phyloP scores from a whole-genome alignment of 1,140 invertebrate species.

The Pseudoatta argentina region DNA sequence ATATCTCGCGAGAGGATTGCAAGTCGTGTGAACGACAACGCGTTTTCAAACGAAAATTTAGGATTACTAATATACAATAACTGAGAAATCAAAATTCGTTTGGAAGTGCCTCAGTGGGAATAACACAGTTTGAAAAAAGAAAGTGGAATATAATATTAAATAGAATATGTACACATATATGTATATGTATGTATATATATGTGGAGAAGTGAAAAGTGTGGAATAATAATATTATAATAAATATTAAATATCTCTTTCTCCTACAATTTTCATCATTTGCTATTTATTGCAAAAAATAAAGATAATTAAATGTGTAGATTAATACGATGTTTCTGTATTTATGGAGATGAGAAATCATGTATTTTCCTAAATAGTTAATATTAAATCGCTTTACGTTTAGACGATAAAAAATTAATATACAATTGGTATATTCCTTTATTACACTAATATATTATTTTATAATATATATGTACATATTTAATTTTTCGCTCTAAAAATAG shows the following conservation, averaged over 20 bases:
- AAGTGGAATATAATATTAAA: slow-evolving; percentile 20
- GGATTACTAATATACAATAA: background rate
- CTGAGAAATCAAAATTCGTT: slow-evolving; percentile 10
- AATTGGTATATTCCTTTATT: no score
- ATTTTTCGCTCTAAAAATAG: no score
- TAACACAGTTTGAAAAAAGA: background rate
- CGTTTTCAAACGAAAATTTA: slow-evolving; percentile 8
- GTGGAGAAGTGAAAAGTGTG: background rate
- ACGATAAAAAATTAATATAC: background rate
- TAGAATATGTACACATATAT: background rate
- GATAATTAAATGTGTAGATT: background rate
- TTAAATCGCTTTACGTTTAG: background rate
- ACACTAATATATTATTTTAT: no score
- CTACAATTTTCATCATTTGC: background rate
- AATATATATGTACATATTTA: no score
- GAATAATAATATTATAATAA: background rate
- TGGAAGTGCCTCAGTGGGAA: background rate
- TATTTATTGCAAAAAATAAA: background rate
- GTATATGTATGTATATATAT: no score
- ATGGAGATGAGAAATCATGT: background rate
- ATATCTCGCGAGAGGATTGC: slow-evolving; percentile 19
- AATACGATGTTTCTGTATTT: background rate
- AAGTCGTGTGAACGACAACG: background rate
- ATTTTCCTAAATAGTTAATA: background rate
- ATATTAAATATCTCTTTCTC: slow-evolving; percentile 14